A percentile compares a stretch with the other conserved stretches of the same genome.
phyloP scores from a whole-genome alignment of 1,140 invertebrate species.

The Ceratoteleas bidentatus region DNA sequence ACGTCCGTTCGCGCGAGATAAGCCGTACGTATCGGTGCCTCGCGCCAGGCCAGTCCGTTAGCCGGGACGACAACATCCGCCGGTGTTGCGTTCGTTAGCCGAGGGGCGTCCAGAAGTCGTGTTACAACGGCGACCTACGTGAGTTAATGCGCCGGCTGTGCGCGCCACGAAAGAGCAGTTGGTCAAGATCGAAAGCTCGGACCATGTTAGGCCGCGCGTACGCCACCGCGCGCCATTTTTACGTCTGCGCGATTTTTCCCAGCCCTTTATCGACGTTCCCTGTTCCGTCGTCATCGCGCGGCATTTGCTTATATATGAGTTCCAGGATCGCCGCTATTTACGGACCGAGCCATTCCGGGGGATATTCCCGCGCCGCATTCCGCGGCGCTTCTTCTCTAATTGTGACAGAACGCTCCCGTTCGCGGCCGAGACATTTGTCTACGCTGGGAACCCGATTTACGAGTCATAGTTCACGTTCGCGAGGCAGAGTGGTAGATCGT shows the following conservation, averaged over 20 bases:
- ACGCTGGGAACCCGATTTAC: too few species aligned
- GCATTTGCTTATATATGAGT: conserved; percentile 57
- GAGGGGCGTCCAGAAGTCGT: conserved; percentile 63
- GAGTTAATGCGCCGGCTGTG: conserved; percentile 55
- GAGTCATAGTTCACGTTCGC: too few species aligned
- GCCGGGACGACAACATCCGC: conserved; percentile 56
- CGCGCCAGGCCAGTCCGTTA: conserved; percentile 52
- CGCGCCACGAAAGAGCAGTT: conserved; percentile 49
- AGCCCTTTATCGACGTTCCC: conserved; percentile 30
- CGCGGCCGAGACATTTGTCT: too few species aligned
- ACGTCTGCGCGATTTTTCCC: conserved; percentile 30
- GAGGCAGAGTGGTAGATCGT: too few species aligned
- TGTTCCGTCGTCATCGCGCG: conserved; percentile 50
- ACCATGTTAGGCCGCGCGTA: conserved; percentile 63
- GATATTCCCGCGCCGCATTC: conserved; percentile 31
- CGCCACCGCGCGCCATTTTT: conserved; percentile 46
- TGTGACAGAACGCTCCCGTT: conserved; percentile 12
- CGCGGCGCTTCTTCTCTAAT: conserved; percentile 16
- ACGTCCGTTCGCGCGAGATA: conserved; percentile 54
- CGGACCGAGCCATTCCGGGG: background rate
- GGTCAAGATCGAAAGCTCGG: conserved; percentile 59
- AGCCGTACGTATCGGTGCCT: conserved; percentile 33
- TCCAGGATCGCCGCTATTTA: conserved; percentile 37
- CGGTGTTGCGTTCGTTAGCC: conserved; percentile 66
- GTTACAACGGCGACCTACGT: conserved; percentile 60